Base-by-base conservation (phyloP, 2,888 invertebrate species). In the Tinea semifulvella region DNA sequence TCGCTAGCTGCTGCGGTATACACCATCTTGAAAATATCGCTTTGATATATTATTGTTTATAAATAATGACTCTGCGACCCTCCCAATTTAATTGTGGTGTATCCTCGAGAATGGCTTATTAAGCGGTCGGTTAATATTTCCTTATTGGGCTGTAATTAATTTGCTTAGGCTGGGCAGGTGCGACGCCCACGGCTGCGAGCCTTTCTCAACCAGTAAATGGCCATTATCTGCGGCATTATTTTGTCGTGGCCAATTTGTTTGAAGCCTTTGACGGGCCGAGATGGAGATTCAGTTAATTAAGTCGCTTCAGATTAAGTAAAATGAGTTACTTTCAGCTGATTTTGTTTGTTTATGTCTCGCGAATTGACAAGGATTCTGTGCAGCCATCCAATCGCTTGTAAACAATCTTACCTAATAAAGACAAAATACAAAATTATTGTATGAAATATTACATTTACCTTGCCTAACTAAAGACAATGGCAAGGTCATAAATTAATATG, bases 11-110 rank as follows among this genome's bases (percentile, higher is more conserved):
- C 54, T 68, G 73, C 66, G 73, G 74, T 57, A 52, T 52, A 63
- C 74, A 63, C 71, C 80, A 79, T 80, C 76, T 79, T 79, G 77
- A 66, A 75, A 71, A 74, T 72, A 79, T 76, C 75, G 66, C 62
- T 65, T 71, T 80, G 79, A 80, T 79, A 80, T 80, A 80, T 79
- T 79, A 79, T 77, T 79, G 77, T 79, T 79, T 76, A 71, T 76
- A 76, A 79, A 75, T 77, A 76, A 79, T 76, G 72, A 66, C 68
- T 65, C 57, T 50, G 58, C 64, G 68, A 68, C 77, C 77, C 77
- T 76, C 70, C 68, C 67, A 74, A 76, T 80, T 80, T 77, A 76
- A 77, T 76, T 76, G 79, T 70, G 76, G 79, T 61, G 65, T 69
- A 76, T 76, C 74, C 70, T 62, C 63, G 65, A 68, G 68, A 69